phyloP scores from a whole-genome alignment of 2,113 vertebrate genomes.

The Lepidothrix coronata region DNA sequence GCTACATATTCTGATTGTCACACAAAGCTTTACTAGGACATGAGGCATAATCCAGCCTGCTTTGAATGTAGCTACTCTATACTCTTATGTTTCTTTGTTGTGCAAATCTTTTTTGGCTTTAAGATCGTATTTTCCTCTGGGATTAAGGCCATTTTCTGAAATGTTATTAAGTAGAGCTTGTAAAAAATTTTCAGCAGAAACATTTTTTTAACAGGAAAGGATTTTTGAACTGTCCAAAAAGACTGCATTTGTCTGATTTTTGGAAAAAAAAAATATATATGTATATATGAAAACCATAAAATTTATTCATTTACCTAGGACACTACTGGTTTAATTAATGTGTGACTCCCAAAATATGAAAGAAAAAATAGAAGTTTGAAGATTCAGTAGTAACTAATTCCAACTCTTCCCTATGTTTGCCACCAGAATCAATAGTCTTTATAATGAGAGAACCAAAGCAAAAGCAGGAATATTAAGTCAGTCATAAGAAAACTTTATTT shows the following conservation, averaged over 20 bases:
- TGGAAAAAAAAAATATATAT: neutral
- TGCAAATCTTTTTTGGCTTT: neutral
- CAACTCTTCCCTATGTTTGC: neutral
- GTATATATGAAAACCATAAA: neutral
- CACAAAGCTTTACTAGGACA: neutral
- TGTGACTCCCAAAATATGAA: neutral
- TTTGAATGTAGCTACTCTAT: neutral
- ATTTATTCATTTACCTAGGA: neutral
- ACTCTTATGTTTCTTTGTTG: neutral
- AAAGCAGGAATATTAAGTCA: neutral
- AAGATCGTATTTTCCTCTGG: neutral
- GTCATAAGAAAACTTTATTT: neutral
- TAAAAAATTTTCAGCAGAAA: neutral
- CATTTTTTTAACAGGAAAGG: neutral
- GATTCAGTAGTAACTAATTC: neutral
- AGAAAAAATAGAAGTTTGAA: neutral
- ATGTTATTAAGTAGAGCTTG: neutral
- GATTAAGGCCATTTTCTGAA: neutral
- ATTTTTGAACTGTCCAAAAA: neutral
- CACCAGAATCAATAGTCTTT: neutral
- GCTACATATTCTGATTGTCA: neutral
- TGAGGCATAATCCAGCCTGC: neutral
- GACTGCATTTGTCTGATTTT: neutral
- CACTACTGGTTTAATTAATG: accelerated
- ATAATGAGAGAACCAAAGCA: neutral